Percentiles rank a stretch among this genome's conserved stretches.
These are phyloP conservation scores for Callospermophilus lateralis DNA, from an alignment of 2,113 vertebrate species.

Conservation along the genomic window DNA sequence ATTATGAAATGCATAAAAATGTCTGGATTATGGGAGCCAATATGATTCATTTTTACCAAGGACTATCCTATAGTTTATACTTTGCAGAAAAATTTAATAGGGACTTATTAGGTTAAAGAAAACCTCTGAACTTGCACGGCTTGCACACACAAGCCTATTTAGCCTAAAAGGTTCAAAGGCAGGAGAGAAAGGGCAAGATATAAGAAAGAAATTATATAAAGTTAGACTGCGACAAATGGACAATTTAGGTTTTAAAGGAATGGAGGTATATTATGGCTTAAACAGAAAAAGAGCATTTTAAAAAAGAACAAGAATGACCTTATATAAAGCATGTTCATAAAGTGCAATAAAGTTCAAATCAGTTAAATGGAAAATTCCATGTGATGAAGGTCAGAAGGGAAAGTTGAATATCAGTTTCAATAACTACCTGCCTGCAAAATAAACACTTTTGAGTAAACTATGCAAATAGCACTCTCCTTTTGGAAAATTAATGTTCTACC, in stretches of 20 bases:
- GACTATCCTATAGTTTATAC: neutral
- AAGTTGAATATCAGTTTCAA: neutral
- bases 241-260: neutral
- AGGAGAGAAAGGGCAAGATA: neutral
- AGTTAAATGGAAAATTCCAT: neutral
- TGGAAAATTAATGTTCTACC: neutral
- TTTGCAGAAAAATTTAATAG: neutral
- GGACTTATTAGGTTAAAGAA: neutral
- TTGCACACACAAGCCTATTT: neutral
- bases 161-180: neutral
- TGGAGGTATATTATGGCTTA: neutral
- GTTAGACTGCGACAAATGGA: neutral
- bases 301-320: neutral
- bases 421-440: neutral
- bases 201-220: neutral
- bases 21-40: neutral
- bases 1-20: neutral
- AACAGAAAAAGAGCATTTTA: neutral
- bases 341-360: neutral
- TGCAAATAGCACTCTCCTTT: neutral
- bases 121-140: neutral
- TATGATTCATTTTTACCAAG: conserved; percentile 1
- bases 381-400: neutral
- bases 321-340: neutral
- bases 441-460: neutral